Evolutionary conservation across 2,888 invertebrate genomes (phyloP).

Genomic region (Pemphredon lugubris): DNA sequence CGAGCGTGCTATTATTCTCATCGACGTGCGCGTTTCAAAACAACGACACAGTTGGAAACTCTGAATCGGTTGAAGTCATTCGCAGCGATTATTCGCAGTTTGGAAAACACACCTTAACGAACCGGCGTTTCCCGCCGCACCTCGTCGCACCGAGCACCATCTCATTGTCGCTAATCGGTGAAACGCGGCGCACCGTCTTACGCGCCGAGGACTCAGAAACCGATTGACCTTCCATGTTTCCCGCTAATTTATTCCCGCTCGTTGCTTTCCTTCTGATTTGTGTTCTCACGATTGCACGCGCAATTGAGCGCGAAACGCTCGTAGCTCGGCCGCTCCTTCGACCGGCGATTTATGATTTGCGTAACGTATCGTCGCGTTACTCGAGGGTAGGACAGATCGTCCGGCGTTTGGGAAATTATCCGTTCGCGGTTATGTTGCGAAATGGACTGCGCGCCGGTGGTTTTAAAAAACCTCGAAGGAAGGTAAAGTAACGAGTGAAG

Average conservation of each 20-base stretch:
- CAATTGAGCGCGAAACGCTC: background rate
- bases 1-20: too few relatives aligned
- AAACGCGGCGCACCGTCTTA: conserved; percentile 8
- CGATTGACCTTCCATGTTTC: conserved; percentile 30
- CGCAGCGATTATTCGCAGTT: too few relatives aligned
- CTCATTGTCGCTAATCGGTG: conserved; percentile 30
- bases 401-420: background rate
- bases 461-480: background rate
- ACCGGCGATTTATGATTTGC: background rate
- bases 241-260: background rate
- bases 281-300: background rate
- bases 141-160: background rate
- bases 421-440: background rate
- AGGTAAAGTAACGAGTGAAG: background rate
- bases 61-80: too few relatives aligned
- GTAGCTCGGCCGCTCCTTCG: background rate
- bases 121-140: too few relatives aligned
- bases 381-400: background rate
- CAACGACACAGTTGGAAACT: too few relatives aligned
- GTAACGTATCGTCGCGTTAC: background rate
- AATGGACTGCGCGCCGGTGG: background rate
- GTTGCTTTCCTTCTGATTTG: background rate
- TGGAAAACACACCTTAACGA: too few relatives aligned
- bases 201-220: too few relatives aligned
- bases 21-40: too few relatives aligned